phyloP scores from a whole-genome alignment of 2,888 invertebrate species.

The Geophilus truncorum region DNA sequence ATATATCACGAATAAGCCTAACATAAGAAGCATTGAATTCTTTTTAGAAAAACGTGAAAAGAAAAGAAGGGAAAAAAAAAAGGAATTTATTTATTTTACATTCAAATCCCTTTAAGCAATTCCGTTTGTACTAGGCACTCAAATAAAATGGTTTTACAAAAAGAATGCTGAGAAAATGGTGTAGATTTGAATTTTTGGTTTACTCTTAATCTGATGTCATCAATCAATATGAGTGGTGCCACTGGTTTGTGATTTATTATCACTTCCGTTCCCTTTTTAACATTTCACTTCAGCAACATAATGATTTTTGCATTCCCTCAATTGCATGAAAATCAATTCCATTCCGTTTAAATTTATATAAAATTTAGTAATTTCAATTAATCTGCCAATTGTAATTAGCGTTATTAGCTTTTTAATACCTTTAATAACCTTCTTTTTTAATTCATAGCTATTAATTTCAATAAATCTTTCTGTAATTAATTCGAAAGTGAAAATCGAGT shows the following conservation, averaged over 20 bases:
- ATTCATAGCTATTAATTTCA: too few relatives aligned
- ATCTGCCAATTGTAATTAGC: too few relatives aligned
- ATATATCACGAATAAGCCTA: slow-evolving; percentile 3
- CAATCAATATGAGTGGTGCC: not conserved
- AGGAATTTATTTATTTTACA: not conserved
- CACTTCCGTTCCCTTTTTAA: too few relatives aligned
- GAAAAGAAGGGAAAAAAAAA: not conserved
- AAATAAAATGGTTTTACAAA: not conserved
- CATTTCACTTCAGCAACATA: too few relatives aligned
- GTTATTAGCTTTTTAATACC: too few relatives aligned
- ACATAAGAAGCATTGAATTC: not conserved
- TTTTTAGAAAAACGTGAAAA: not conserved
- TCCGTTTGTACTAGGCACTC: not conserved
- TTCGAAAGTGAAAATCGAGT: too few relatives aligned
- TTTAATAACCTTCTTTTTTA: too few relatives aligned
- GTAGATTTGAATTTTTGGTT: not conserved
- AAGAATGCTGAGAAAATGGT: not conserved
- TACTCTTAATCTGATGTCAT: not conserved
- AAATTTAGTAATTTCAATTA: too few relatives aligned
- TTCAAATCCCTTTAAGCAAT: not conserved
- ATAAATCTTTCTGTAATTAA: too few relatives aligned
- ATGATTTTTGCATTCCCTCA: too few relatives aligned
- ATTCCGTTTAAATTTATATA: too few relatives aligned
- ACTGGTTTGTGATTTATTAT: not conserved
- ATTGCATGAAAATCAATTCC: too few relatives aligned